Base-by-base conservation (phyloP, 2,888 invertebrate genomes). In the Tetropium fuscum region DNA sequence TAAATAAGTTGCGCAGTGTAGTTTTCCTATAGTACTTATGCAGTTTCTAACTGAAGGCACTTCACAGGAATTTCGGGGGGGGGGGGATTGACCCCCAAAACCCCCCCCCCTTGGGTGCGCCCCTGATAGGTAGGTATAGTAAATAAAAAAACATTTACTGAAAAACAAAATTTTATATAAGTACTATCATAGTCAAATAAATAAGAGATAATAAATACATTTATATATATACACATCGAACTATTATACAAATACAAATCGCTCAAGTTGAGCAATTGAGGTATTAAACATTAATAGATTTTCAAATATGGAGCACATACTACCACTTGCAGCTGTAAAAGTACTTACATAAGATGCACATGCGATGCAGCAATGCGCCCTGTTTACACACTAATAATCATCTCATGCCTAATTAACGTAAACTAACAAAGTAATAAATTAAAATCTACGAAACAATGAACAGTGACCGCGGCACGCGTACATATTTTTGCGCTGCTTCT, bases 171-270 rank as follows among this genome's bases (percentile, higher is more conserved):
- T 34, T 36, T 48, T 36, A 22, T 48, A 22, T 15, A 15, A 48
- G 4, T 8, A 48, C 25, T 13, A 48, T 40, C 56, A 56, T 41
- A 53, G 34, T 53, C 25, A 45, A 59, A 59, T 59, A 59, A 59
- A 59, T 59, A 59, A 47, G 36, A 54, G 18, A 20, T 38, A 59
- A 59, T 59, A 59, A 59, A 54, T 59, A 59, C 32, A 59, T 43
- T 41, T 54, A 18, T 43, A 15, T 53, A 45, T 51, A 25, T 40
- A 51, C 51, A 40, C 20, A 40, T 47, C 40, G 30, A 30, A 41
- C 34, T 53, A 59, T 44, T 16, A 32, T 22, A 20, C 16, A 13
- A 49, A 22, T 22, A 22, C 25, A 13, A 8, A 25, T 8, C 2
- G 15, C 15, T 15, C 8, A 5, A 1, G 8, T 16, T 6, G 44